Conservation (phyloP, 2,113 vertebrate genomes). For the Dicaeum eximium region DNA sequence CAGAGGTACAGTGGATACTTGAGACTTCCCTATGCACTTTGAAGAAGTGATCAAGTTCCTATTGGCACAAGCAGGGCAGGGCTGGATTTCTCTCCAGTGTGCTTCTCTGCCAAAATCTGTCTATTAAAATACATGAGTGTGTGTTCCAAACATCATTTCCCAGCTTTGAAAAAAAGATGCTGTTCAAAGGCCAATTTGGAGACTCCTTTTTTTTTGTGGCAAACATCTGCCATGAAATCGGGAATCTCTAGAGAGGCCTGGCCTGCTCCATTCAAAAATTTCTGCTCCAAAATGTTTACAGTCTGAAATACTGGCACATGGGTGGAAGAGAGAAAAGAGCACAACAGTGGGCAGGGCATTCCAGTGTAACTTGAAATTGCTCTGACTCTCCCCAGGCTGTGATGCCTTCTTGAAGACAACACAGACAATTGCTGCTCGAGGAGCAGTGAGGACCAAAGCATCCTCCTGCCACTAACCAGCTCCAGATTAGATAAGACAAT, state of each 20-base stretch:
- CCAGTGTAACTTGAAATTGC: background rate
- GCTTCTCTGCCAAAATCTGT: background rate
- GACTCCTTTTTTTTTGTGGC: background rate
- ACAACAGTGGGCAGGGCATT: background rate
- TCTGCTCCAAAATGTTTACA: background rate
- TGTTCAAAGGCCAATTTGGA: background rate
- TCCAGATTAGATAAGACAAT: background rate
- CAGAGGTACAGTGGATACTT: background rate
- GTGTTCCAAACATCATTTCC: background rate
- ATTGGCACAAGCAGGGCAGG: background rate
- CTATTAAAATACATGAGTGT: background rate
- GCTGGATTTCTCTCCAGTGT: background rate
- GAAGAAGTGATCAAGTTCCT: background rate
- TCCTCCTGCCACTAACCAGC: background rate
- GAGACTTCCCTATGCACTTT: background rate
- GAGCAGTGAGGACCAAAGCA: background rate
- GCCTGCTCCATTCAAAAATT: background rate
- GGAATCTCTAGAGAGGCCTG: background rate
- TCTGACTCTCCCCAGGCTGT: background rate
- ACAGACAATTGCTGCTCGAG: background rate
- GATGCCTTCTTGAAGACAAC: background rate
- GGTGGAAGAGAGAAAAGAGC: background rate
- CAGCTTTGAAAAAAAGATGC: background rate
- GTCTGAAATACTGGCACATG: background rate
- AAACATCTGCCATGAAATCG: background rate